Evolutionary conservation across 92 coral and sea anemone species (phyloP), one percentile per base, ranked within the genome.

Genomic region (Isaurus tuberculatus): DNA sequence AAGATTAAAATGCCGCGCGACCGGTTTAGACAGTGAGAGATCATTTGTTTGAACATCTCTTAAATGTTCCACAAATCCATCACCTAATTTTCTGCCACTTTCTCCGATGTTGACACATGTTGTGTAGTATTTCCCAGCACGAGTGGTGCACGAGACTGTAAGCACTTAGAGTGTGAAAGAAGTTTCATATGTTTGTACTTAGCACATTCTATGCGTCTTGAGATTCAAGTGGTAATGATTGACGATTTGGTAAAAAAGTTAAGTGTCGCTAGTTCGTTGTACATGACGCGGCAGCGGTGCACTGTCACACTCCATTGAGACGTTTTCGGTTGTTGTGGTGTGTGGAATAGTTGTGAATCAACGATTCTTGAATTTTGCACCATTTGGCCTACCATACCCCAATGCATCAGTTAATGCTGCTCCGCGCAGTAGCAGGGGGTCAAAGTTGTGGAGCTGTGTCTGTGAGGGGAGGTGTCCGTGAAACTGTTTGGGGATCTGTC

Each of bases 381-480:
- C n/a, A n/a, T n/a, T n/a, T n/a, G n/a, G n/a, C n/a, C n/a, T n/a
- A n/a, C n/a, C n/a, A n/a, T n/a, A 33, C 79, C 65, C 19, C 73
- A 68, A 68, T 63, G 61, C 40, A 32, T 27, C 79, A 48, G 79
- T 22, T 73, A 73, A 40, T 73, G 79, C 46, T 68, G 73, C 43
- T 68, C 73, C 0, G 44, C 34, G 6, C 3, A 68, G 73, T 68
- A 68, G 13, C 73, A 46, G 48, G 73, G 29, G 29, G 48, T 68
- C 73, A 33, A 25, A 68, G 14, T 9, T 68, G 73, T 17, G 73
- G 73, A 1, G 70, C 70, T 27, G 36, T 10, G 10, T 5, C 73
- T 32, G 48, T 34, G 73, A 68, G 40, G 73, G 73, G 73, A 68
- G 73, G 28, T 5, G 27, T 31, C 73, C 27, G 73, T 68, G 27